Conservation (phyloP, 2,888 invertebrate genomes). For the Archips xylosteana region DNA sequence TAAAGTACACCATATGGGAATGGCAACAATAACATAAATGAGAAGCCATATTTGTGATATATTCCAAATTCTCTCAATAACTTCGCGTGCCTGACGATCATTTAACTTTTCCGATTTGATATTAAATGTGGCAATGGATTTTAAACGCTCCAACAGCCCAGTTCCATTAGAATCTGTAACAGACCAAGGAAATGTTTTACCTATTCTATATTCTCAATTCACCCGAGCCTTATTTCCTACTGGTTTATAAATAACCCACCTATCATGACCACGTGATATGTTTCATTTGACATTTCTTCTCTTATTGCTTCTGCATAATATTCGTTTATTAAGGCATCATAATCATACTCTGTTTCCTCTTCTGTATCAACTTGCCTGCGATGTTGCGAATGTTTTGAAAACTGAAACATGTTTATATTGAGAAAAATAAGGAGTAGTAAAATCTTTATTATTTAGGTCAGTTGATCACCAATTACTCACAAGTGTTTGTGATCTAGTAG, state of each 20-base stretch:
- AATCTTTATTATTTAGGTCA: neutral
- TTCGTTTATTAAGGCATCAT: slow-evolving; percentile 71
- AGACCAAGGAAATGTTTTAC: neutral
- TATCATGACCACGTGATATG: slow-evolving; percentile 61
- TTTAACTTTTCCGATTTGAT: slow-evolving; percentile 15
- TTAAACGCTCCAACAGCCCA: neutral
- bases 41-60: slow-evolving; percentile 62
- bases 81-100: slow-evolving; percentile 44
- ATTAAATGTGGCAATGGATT: neutral
- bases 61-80: slow-evolving; percentile 53
- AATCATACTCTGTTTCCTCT: slow-evolving; percentile 61
- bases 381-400: slow-evolving; percentile 35
- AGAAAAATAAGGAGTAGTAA: neutral
- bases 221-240: neutral
- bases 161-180: neutral
- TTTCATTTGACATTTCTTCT: slow-evolving; percentile 60
- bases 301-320: slow-evolving; percentile 71
- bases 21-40: slow-evolving; percentile 62
- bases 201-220: slow-evolving; percentile 45
- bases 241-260: slow-evolving; percentile 43
- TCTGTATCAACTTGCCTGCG: neutral
- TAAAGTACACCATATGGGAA: slow-evolving; percentile 74
- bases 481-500: neutral
- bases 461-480: neutral
- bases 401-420: slow-evolving; percentile 23